Percentiles rank a stretch among this genome's conserved stretches.
These are phyloP conservation scores for Sturnus vulgaris DNA, from an alignment of 2,113 vertebrate species.

Conservation along the genomic window DNA sequence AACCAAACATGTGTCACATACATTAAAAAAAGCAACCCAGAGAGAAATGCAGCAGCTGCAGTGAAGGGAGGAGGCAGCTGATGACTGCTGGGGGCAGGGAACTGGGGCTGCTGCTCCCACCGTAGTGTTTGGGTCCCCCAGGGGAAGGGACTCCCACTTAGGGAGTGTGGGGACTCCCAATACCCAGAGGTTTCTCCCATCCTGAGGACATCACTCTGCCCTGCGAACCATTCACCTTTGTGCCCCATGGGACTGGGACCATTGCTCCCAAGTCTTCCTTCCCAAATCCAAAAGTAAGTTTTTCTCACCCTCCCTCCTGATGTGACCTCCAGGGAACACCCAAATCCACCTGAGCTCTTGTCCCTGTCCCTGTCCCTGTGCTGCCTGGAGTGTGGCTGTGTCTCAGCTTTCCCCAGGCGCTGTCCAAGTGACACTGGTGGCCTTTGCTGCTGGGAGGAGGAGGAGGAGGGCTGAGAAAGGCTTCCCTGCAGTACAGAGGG, in stretches of 20 bases:
- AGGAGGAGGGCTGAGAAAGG: neutral
- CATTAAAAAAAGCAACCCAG: neutral
- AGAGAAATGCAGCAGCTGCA: constrained; percentile 19
- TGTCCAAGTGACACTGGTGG: neutral
- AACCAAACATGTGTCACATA: constrained; percentile 39
- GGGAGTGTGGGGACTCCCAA: fast-evolving
- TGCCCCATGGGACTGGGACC: neutral
- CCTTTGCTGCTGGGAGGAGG: neutral
- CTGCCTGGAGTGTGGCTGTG: neutral
- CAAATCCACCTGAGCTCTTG: neutral
- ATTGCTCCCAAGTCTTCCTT: neutral
- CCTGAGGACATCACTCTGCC: neutral
- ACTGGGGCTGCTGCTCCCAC: neutral
- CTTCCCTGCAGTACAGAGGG: neutral
- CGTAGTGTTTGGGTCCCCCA: fast-evolving
- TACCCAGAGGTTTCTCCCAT: neutral
- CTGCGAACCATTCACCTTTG: neutral
- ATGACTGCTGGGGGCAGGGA: neutral
- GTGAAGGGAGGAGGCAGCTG: neutral
- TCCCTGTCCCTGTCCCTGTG: neutral
- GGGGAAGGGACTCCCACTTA: neutral
- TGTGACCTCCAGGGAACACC: neutral
- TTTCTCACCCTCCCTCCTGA: neutral
- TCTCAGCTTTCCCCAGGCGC: neutral
- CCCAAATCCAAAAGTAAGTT: neutral